Base-by-base conservation (phyloP, 1,140 invertebrate genomes). In the Eubasilissa regina region DNA sequence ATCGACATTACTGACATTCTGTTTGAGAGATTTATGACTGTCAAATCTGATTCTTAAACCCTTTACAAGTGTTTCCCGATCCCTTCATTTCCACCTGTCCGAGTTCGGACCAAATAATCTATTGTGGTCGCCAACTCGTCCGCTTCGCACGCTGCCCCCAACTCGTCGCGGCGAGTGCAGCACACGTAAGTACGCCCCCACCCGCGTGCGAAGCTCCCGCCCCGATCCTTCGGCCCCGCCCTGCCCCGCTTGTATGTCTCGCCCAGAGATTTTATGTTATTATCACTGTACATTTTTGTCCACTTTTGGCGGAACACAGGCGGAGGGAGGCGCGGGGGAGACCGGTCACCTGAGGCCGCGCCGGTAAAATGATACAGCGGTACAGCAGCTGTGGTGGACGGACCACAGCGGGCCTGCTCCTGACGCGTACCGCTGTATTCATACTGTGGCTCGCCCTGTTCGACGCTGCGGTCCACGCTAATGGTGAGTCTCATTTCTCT, bases 311-410 rank as follows among this genome's bases (percentile, higher is more conserved):
- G 80, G 56, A 79, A 81, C 47, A 82, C 75, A 77, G 78, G 78
- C 66, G 74, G 81, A 68, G 75, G 58, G 25, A 35, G 25, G 76
- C 75, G 76, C 76, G 64, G 73, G 73, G 79, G 77, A 77, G 77
- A 78, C 75, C 45, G 74, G 77, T 81, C 80, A 70, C 78, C 77
- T 81, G 77, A 81, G 77, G 77, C 78, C 68, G 81, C 78, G 55
- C 78, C 80, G 81, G 81, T 80, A 82, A 82, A 80, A 82, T 82
- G 81, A 76, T 82, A 82, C 81, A 82, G 81, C 78, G 81, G 81
- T 80, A 82, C 78, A 78, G 68, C 78, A 77, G 81, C 81, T 82
- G 81, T 75, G 81, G 81, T 79, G 80, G 80, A 81, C 62, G 77
- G 77, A 77, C 64, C 64, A 78, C 77, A 70, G 66, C 77, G 66